phyloP scores from a whole-genome alignment of 1,140 invertebrate genomes.

The Apis cerana region DNA sequence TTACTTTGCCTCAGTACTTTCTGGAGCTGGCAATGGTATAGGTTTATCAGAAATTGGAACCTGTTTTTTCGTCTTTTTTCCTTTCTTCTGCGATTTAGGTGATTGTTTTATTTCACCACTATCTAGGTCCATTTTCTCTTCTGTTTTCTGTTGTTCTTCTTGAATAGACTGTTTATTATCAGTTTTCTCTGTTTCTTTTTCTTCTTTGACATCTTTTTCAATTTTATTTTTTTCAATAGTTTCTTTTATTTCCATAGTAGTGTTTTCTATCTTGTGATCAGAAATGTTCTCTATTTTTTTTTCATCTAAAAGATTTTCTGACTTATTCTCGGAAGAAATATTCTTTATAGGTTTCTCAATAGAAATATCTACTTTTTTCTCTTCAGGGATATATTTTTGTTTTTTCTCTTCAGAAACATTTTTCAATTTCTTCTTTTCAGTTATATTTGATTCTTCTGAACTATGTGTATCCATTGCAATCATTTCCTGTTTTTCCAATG shows the following conservation, averaged over 20 bases:
- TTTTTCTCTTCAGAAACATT: background rate
- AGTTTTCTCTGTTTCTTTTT: background rate
- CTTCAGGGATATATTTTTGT: background rate
- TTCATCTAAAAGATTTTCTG: background rate
- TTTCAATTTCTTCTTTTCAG: background rate
- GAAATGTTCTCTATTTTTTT: background rate
- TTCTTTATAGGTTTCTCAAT: background rate
- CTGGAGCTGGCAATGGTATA: conserved; percentile 70
- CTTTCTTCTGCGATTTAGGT: conserved; percentile 68
- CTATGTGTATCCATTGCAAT: background rate
- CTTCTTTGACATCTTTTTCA: background rate
- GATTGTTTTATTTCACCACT: conserved; percentile 20
- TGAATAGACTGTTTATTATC: background rate
- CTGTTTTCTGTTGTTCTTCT: conserved; percentile 9
- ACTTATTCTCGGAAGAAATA: background rate
- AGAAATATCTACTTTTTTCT: background rate
- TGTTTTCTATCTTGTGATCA: conserved; percentile 31
- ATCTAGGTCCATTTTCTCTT: conserved; percentile 48
- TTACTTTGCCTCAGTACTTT: conserved; percentile 41
- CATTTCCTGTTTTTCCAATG: background rate
- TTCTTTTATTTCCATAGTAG: conserved; percentile 4
- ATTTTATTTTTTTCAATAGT: background rate
- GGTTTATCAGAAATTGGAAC: conserved; percentile 71
- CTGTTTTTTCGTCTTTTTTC: conserved; percentile 73
- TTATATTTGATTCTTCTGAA: background rate